Conservation (phyloP, 2,888 invertebrate genomes). For the Zygogramma bicolorata region DNA sequence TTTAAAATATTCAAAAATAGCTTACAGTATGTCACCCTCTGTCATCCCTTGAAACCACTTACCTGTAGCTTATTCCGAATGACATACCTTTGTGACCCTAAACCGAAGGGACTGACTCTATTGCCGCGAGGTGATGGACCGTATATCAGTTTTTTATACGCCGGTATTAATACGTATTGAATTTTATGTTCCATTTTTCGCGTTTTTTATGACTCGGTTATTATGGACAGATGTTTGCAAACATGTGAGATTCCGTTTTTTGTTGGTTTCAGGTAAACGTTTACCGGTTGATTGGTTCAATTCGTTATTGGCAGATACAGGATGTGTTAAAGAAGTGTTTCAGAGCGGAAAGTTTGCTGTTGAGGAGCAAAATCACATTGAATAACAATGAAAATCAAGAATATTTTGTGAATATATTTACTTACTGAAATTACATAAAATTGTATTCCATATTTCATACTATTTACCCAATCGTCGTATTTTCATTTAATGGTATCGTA, state of each 20-base stretch:
- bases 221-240: conserved; percentile 23
- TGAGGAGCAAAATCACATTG: too few relatives aligned
- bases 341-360: too few relatives aligned
- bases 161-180: not conserved
- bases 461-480: too few relatives aligned
- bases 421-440: too few relatives aligned
- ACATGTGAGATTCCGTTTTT: conserved; percentile 11
- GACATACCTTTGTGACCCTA: conserved; percentile 25
- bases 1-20: not conserved
- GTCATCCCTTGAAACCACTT: conserved; percentile 12
- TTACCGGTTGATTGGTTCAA: not conserved
- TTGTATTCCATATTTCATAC: too few relatives aligned
- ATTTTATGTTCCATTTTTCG: conserved; percentile 8
- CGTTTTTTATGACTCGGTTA: conserved; percentile 2
- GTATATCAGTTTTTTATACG: conserved; percentile 15
- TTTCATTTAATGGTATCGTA: too few relatives aligned
- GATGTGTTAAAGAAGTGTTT: too few relatives aligned
- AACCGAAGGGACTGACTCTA: conserved; percentile 7
- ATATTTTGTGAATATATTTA: too few relatives aligned
- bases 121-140: conserved; percentile 33
- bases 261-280: not conserved
- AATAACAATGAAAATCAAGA: too few relatives aligned
- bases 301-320: not conserved
- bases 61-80: conserved; percentile 30
- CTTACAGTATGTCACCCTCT: conserved; percentile 4